phyloP scores from a whole-genome alignment of 2,888 invertebrate genomes.

The Xiphydria camelus region DNA sequence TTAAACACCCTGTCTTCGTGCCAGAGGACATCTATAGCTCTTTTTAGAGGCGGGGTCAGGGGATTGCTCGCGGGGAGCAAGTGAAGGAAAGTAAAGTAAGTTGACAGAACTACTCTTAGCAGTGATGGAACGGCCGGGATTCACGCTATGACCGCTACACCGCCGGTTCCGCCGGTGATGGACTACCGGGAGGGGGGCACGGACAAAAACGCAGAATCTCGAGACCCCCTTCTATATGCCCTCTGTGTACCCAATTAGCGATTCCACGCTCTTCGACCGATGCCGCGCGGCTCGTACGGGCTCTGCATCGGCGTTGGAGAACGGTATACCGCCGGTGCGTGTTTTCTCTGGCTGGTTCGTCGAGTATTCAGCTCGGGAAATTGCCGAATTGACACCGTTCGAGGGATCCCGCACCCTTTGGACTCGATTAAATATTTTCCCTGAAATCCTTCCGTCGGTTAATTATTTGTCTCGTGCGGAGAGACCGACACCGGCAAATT shows the following conservation, averaged over 20 bases:
- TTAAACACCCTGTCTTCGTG: conserved; percentile 54
- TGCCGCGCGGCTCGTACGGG: neutral
- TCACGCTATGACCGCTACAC: conserved; percentile 48
- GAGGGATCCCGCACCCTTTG: too few relatives aligned
- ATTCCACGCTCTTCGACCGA: conserved; percentile 18
- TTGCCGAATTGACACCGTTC: too few relatives aligned
- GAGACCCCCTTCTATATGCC: neutral
- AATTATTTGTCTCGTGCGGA: too few relatives aligned
- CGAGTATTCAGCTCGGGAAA: too few relatives aligned
- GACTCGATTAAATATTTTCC: too few relatives aligned
- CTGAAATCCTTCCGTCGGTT: too few relatives aligned
- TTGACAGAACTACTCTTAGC: conserved; percentile 22
- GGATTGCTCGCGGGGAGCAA: conserved; percentile 1
- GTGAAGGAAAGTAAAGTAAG: conserved; percentile 6
- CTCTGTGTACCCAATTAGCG: conserved; percentile 38
- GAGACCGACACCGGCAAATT: too few relatives aligned
- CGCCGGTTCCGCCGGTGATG: conserved; percentile 42
- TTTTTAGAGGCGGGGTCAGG: conserved; percentile 20
- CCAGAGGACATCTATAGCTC: conserved; percentile 22
- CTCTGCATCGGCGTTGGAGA: too few relatives aligned
- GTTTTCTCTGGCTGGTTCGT: too few relatives aligned
- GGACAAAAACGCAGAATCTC: conserved; percentile 6
- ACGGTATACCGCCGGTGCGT: too few relatives aligned
- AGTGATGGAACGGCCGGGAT: conserved; percentile 49
- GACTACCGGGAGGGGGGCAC: conserved; percentile 28